A percentile compares a stretch with the other conserved stretches of the same genome.
Evolutionary conservation across 2,888 invertebrate genomes (phyloP).

Genomic region (Cheilosia scutellata): DNA sequence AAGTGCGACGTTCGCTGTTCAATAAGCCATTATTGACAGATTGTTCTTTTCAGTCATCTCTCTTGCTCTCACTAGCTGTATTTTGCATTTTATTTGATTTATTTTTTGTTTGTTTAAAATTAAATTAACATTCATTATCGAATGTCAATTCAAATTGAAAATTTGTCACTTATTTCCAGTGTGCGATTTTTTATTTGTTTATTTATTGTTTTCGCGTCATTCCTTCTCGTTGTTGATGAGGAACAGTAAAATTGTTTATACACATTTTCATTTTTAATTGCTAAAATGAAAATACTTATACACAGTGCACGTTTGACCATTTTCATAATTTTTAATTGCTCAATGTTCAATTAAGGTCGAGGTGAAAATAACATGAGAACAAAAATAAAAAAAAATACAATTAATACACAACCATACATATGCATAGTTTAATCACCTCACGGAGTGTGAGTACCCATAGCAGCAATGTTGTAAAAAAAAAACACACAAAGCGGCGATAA

Average conservation of each 20-base stretch:
- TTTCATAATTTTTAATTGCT: conserved; percentile 42
- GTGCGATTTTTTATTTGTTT: conserved; percentile 11
- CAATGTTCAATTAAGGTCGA: conserved; percentile 62
- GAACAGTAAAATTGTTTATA: not conserved
- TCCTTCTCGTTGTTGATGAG: too few species aligned
- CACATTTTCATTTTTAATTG: conserved; percentile 10
- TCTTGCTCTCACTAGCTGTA: not conserved
- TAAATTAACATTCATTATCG: conserved; percentile 52
- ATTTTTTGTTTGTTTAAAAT: conserved; percentile 14
- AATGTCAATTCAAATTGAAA: conserved; percentile 35
- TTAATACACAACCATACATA: not conserved
- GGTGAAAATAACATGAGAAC: conserved; percentile 40
- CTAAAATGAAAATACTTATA: not conserved
- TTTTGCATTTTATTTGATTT: conserved; percentile 2
- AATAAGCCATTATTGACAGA: conserved; percentile 34
- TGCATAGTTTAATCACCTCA: conserved; percentile 18
- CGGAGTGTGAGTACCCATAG: not conserved
- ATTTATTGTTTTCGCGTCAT: not conserved
- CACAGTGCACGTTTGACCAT: not conserved
- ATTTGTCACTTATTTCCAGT: conserved; percentile 18
- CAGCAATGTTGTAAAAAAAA: conserved; percentile 16
- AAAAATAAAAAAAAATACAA: not conserved
- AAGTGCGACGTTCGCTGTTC: conserved; percentile 28
- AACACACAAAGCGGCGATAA: conserved; percentile 25
- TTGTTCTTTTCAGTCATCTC: conserved; percentile 11